Base-by-base conservation (phyloP, 2,888 invertebrate species). In the Steromphala cineraria region DNA sequence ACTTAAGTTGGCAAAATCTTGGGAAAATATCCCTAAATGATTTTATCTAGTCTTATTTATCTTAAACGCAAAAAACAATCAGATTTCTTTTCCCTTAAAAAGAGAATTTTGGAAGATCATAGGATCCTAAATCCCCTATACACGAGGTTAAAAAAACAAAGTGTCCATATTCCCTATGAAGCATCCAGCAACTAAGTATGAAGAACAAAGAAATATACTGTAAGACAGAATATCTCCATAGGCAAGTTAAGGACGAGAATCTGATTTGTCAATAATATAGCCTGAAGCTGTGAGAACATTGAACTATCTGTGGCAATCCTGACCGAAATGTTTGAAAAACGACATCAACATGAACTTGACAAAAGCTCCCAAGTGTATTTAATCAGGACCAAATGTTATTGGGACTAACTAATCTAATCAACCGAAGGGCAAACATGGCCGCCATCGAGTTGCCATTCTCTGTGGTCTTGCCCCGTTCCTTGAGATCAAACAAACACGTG, bases 401-500 rank as follows among this genome's bases (percentile, higher is more conserved):
- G 71, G 36, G 17, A 36, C 71, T 40, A 19, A 71, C 71, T 71
- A 71, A 71, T 71, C 71, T 71, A 71, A 71, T 71, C 71, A 71
- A 71, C 71, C 31, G 19, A 13, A 36, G 40, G 28, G 31, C 71
- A 71, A 71, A 71, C 71, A 71, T 36, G 71, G 36, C 36, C 17
- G n/a, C 40, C 28, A 71, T n/a, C 10, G 71, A 71, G 40, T 36
- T 15, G 31, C n/a, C 36, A n/a, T 71, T 31, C 40, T 71, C 19
- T 71, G 71, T 71, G 24, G 36, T 36, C 36, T 40, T 71, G 71
- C 40, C 71, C 71, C 71, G 17, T 36, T 36, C 17, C 36, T 46
- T 19, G 24, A 71, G 71, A 71, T 71, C 71, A 71, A 71, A 71
- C n/a, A 71, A 71, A 71, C 62, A 62, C 71, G 36, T 71, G 71